Conservation (phyloP, 2,888 invertebrate genomes). For the Monopis laevigella region DNA sequence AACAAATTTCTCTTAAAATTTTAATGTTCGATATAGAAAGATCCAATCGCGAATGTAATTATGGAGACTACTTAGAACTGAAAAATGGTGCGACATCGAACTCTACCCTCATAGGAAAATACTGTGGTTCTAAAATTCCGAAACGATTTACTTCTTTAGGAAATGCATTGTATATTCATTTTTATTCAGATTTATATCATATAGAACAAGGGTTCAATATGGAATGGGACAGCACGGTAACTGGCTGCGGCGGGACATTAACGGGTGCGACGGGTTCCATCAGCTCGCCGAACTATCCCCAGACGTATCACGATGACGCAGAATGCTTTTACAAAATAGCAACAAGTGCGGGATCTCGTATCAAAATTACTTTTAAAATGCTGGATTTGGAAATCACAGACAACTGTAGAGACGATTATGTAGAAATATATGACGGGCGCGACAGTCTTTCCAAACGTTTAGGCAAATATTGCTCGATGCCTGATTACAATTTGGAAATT, state of each 20-base stretch:
- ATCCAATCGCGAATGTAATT: conserved; percentile 36
- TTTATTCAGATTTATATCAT: conserved; percentile 76
- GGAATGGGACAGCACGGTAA: conserved; percentile 49
- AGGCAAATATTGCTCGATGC: conserved; percentile 71
- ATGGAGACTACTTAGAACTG: conserved; percentile 49
- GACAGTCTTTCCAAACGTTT: conserved; percentile 60
- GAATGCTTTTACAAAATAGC: conserved; percentile 85
- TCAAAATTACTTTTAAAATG: conserved; percentile 74
- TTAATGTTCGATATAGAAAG: conserved; percentile 67
- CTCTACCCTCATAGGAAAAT: conserved; percentile 82
- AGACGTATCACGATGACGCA: conserved; percentile 72
- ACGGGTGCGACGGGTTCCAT: conserved; percentile 76
- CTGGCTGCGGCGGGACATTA: conserved; percentile 85
- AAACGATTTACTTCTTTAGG: conserved; percentile 76
- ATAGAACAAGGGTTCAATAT: conserved; percentile 73
- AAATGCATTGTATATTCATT: conserved; percentile 78
- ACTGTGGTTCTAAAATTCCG: conserved; percentile 76
- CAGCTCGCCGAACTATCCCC: conserved; percentile 88
- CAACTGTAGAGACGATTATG: conserved; percentile 74
- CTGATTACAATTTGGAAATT: conserved; percentile 47
- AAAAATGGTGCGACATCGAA: conserved; percentile 80
- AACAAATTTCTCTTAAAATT: conserved; percentile 76
- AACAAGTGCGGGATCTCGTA: conserved; percentile 75
- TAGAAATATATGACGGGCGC: conserved; percentile 75
- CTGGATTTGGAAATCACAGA: conserved; percentile 72